A percentile compares a stretch with the other conserved stretches of the same genome.
Conservation (phyloP, 2,888 invertebrate species). For the Xestia rhomboidea region DNA sequence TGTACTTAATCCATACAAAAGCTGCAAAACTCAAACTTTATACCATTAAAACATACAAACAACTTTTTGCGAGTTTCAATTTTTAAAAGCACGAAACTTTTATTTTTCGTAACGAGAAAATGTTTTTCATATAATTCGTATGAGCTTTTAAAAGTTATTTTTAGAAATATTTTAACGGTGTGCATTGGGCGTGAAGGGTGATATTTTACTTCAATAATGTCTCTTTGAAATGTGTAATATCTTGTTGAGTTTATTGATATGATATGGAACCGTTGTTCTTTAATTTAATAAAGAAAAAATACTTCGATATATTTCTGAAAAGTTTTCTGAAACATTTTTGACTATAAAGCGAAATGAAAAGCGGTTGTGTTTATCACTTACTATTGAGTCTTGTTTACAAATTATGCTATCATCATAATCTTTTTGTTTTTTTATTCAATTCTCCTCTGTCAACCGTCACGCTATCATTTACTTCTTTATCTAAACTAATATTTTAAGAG, state of each 20-base stretch:
- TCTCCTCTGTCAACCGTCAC: no score
- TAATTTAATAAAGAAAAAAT: neutral
- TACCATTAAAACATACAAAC: constrained; percentile 4
- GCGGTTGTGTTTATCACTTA: neutral
- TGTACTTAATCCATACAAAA: no score
- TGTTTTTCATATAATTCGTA: constrained; percentile 12
- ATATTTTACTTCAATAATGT: constrained; percentile 18
- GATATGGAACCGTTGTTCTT: neutral
- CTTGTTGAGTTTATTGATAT: constrained; percentile 3
- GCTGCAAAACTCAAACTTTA: neutral
- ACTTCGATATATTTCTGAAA: neutral
- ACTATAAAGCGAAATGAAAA: neutral
- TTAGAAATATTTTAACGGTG: neutral
- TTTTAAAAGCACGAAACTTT: neutral
- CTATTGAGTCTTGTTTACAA: neutral
- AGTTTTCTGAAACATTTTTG: neutral
- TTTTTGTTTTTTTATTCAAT: no score
- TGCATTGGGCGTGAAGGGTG: constrained; percentile 7
- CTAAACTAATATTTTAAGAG: no score
- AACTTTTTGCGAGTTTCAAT: neutral
- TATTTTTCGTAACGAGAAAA: neutral
- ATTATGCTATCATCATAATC: neutral
- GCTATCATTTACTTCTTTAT: no score
- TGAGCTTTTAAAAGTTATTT: neutral
- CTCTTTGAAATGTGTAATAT: constrained; percentile 19